Conservation (phyloP, 2,888 invertebrate species). For the Hypercompe scribonia region DNA sequence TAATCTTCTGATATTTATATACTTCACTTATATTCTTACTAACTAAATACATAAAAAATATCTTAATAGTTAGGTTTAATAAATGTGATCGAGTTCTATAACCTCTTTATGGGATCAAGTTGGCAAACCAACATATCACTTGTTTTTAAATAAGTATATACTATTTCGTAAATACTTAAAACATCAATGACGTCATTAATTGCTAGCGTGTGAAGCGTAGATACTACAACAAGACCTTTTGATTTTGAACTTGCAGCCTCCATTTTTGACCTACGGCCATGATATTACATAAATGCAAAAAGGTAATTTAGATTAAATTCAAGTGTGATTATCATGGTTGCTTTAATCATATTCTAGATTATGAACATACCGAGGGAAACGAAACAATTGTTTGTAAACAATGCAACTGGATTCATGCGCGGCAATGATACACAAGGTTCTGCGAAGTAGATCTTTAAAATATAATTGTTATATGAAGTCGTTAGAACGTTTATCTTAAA, state of each 20-base stretch:
- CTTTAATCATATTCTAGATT: background rate
- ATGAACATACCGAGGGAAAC: conserved; percentile 9
- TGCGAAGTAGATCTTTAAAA: conserved; percentile 35
- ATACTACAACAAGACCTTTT: background rate
- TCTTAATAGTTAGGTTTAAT: too few species aligned
- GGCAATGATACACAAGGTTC: conserved; percentile 37
- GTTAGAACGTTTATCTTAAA: conserved; percentile 16
- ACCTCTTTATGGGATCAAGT: too few species aligned
- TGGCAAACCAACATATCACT: background rate
- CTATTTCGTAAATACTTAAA: background rate
- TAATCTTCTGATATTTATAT: background rate
- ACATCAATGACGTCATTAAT: background rate
- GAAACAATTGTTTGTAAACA: conserved; percentile 15
- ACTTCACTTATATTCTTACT: too few species aligned
- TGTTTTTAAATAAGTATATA: background rate
- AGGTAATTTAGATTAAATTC: background rate
- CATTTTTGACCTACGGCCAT: background rate
- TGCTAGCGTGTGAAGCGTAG: background rate
- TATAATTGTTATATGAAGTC: conserved; percentile 12
- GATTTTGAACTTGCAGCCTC: background rate
- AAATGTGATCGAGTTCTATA: too few species aligned
- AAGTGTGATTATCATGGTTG: background rate
- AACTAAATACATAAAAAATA: too few species aligned
- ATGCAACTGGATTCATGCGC: conserved; percentile 10
- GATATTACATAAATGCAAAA: background rate